Evolutionary conservation across 2,888 invertebrate species (phyloP).

Genomic region (Yponomeuta sedellus): DNA sequence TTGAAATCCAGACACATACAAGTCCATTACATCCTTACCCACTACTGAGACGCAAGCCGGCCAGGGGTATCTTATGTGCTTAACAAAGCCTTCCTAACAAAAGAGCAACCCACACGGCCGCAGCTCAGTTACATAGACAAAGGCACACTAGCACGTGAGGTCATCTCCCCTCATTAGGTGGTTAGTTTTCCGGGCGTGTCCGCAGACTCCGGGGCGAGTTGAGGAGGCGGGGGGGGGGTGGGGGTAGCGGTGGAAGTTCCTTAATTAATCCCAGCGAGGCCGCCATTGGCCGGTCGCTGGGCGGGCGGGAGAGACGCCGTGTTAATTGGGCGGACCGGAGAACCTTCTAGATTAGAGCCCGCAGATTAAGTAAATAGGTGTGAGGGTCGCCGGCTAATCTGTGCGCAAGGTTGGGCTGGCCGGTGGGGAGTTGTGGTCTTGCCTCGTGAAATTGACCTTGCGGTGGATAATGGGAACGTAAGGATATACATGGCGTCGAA

Average conservation of each 20-base stretch:
- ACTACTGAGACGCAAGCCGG: too few species aligned
- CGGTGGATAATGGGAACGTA: too few species aligned
- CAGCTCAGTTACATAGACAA: conserved; percentile 49
- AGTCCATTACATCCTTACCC: background rate
- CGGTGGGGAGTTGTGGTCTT: background rate
- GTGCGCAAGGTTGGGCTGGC: background rate
- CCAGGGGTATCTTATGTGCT: background rate
- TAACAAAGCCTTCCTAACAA: conserved; percentile 6
- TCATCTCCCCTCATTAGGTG: conserved; percentile 77
- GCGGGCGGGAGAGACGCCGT: conserved; percentile 54
- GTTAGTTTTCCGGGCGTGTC: conserved; percentile 77
- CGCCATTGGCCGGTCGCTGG: conserved; percentile 64
- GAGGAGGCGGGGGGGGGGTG: conserved; percentile 45
- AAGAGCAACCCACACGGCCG: conserved; percentile 13
- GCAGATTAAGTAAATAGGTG: conserved; percentile 59
- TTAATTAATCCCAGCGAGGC: conserved; percentile 74
- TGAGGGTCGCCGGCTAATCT: conserved; percentile 16
- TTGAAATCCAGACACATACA: too few species aligned
- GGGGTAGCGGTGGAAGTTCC: conserved; percentile 57
- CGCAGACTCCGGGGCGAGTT: conserved; percentile 65
- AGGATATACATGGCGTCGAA: too few species aligned
- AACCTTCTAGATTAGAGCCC: conserved; percentile 47
- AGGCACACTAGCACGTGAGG: conserved; percentile 71
- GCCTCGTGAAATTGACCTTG: background rate
- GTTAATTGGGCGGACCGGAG: conserved; percentile 72